These are phyloP conservation scores for Scalopus aquaticus DNA, from an alignment of 2,113 vertebrate species.

Conservation along the genomic window DNA sequence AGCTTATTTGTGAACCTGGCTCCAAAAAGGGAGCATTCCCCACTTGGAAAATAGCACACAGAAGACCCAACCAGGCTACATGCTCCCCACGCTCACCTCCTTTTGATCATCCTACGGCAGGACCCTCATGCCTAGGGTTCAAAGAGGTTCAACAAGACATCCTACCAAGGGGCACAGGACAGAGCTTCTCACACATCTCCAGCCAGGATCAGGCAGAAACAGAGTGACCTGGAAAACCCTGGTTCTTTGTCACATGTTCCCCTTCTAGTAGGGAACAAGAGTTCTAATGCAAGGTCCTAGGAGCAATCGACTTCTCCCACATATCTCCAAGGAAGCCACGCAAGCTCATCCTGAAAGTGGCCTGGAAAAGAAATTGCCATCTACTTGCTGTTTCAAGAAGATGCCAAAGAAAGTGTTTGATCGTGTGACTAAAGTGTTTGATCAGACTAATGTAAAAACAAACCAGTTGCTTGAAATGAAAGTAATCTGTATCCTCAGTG, in stretches of 20 bases:
- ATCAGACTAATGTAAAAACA: neutral
- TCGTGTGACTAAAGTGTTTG: neutral
- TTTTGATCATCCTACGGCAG: neutral
- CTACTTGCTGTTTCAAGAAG: neutral
- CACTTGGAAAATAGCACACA: neutral
- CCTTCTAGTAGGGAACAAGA: neutral
- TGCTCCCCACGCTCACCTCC: neutral
- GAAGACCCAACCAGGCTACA: neutral
- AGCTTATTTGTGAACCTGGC: neutral
- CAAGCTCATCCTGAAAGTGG: neutral
- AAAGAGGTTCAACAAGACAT: neutral
- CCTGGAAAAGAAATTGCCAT: neutral
- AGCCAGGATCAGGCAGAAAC: neutral
- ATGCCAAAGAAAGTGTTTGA: neutral
- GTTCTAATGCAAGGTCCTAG: neutral
- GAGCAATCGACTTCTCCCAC: neutral
- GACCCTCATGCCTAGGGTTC: neutral
- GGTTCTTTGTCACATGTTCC: neutral
- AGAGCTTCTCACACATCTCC: neutral
- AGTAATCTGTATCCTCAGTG: neutral
- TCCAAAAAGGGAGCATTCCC: neutral
- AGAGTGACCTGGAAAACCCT: neutral
- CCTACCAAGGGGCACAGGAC: neutral
- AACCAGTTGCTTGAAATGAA: neutral
- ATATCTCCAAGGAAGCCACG: neutral